Percentiles rank a stretch among this genome's conserved stretches.
Evolutionary conservation across 2,888 invertebrate genomes (phyloP).

Genomic region (Ophion obscuratus): DNA sequence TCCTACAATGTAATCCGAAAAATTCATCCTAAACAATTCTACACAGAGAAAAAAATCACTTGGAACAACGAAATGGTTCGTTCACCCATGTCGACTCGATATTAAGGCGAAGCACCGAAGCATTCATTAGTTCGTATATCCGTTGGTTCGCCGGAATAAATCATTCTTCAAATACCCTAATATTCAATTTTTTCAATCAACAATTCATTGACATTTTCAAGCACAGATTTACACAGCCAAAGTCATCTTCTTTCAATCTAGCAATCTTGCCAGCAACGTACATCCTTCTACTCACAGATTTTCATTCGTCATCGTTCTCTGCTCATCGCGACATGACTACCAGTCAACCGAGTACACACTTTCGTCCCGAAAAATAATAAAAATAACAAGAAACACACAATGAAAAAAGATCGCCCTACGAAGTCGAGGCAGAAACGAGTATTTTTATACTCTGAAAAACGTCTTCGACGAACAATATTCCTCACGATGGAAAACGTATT

Average conservation of each 20-base stretch:
- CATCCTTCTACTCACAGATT: not conserved
- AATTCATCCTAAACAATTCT: not conserved
- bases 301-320: not conserved
- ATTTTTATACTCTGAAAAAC: slow-evolving; percentile 29
- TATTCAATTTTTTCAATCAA: not conserved
- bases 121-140: not conserved
- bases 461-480: slow-evolving; percentile 59
- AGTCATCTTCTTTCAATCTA: not conserved
- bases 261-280: not conserved
- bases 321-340: not conserved
- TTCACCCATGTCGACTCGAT: no score
- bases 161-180: not conserved
- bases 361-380: not conserved
- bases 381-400: not conserved
- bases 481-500: slow-evolving; percentile 76
- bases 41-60: no score
- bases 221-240: not conserved
- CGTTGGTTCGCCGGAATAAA: not conserved
- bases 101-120: no score
- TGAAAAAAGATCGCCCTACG: not conserved
- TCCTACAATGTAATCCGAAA: not conserved
- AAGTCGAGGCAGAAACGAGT: not conserved
- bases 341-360: not conserved
- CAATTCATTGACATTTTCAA: not conserved
- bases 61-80: no score